Base-by-base conservation (phyloP, 1,140 invertebrate species). In the Cotesia chilonis region DNA sequence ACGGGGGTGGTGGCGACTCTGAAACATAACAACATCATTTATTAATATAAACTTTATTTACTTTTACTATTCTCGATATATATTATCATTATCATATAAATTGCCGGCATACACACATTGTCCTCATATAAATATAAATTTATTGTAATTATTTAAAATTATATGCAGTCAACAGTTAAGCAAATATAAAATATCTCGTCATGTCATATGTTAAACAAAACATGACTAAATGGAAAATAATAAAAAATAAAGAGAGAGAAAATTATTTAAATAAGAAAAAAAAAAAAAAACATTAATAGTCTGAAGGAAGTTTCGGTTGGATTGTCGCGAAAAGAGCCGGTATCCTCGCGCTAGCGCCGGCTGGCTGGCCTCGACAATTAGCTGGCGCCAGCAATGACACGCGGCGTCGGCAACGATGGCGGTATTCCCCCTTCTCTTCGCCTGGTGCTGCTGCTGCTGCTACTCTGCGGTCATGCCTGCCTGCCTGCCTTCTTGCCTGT, bases 1-100 rank as follows among this genome's bases (percentile, higher is more conserved):
- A 93, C 71, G 92, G 91, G 76, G 92, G 92, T 79, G 91, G 91
- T 80, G 91, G 91, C 78, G 90, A 89, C 85, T 93, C 92, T 93
- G 90, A 51, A 92, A 47, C 14, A 54, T 41, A 51, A 60, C 52
- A 57, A 60, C 36, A 41, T 14, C 36, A 41, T 41, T 41, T 54
- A 28, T 28, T 28, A 28, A 28, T 28, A 28, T 28, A 28, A 28
- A 28, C 28, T 28, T 28, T 28, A 66, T 68, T 37, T 61, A 60
- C 81, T 77, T 75, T 20, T 63, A 41, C 37, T 17, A 51, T 36
- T 14, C n/a, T 51, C 37, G 35, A 51, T 28, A 68, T 28, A 28
- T 28, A 28, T 28, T 28, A 28, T 28, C 28, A 28, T 68, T 35
- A 55, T 35, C 20, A 54, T 17, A 54, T 28, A 54, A 54, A 68